Percentiles rank a stretch among this genome's conserved stretches.
These are phyloP conservation scores for Lepilemur septentrionalis DNA, from an alignment of 2,797 vertebrate species.

Conservation along the genomic window DNA sequence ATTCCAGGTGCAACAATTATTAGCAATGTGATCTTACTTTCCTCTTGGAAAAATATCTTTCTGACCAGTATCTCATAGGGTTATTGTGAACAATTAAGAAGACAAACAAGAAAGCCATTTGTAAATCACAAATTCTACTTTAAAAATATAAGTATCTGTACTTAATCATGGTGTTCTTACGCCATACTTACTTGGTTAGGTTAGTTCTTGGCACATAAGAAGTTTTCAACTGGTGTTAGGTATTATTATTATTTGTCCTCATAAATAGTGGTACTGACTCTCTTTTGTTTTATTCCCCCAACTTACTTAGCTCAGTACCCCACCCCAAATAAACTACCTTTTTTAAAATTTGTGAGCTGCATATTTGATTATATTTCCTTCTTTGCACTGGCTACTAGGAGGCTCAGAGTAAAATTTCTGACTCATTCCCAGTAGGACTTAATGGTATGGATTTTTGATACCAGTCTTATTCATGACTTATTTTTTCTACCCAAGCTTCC, in stretches of 20 bases:
- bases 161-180: rapidly evolving
- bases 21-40: background rate
- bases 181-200: background rate
- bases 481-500: background rate
- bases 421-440: background rate
- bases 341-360: background rate
- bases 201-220: background rate
- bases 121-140: background rate
- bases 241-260: background rate
- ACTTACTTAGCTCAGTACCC: background rate
- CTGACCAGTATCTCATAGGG: background rate
- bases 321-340: background rate
- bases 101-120: background rate
- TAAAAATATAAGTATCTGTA: background rate
- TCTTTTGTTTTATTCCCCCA: background rate
- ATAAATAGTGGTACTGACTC: background rate
- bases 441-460: background rate
- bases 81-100: background rate
- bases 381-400: background rate
- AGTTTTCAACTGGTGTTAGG: background rate
- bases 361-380: background rate
- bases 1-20: background rate
- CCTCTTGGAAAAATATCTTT: background rate
- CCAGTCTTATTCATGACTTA: background rate
- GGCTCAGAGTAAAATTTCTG: background rate